Evolutionary conservation across 2,113 vertebrate genomes (phyloP), one percentile per base, ranked within the genome.

Genomic region (Poicephalus meyeri): DNA sequence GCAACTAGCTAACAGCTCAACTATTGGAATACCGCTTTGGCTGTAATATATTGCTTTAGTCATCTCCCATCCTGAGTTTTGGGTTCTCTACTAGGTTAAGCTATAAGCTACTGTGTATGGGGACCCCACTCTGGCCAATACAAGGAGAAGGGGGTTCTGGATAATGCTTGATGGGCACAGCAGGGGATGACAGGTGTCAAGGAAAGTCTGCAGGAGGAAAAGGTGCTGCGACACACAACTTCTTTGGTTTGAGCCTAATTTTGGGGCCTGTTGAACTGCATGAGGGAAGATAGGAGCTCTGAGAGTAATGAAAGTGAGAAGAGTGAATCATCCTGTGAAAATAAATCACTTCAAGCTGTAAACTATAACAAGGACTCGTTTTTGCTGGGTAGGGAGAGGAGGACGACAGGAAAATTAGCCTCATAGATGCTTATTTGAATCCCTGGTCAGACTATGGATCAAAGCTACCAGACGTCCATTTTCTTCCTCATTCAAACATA

Each of bases 261-360:
- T 94, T 17, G 61, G 92, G 68, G 66, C 37, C 81, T 89, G 47
- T 21, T 86, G 90, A 85, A 73, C 78, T 58, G 44, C 41, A 37
- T 14, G 42, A 89, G 90, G 66, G 63, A 95, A 95, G 92, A 97
- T 66, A 24, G 37, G 80, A 91, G 78, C 70, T 63, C 37, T 58
- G 92, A 97, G 91, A 92, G 91, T 13, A 88, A 88, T 72, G 86
- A 85, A 96, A 95, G 35, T 3, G 42, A 64, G 58, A 80, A 16
- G 71, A 70, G 63, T 2, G 28, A 95, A 93, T 72, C 90, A 91
- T 73, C 73, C 78, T 23, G 49, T 52, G 82, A 95, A 96, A 97
- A 93, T 39, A 88, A 97, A 96, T 53, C 10, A 1, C 33, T 96
- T 92, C 82, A 93, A 90, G 58, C 33, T 64, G 65, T 69, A 79